A percentile compares a stretch with the other conserved stretches of the same genome.
These are phyloP conservation scores for Elysia chlorotica DNA, from an alignment of 1,140 invertebrate species.

Conservation along the genomic window DNA sequence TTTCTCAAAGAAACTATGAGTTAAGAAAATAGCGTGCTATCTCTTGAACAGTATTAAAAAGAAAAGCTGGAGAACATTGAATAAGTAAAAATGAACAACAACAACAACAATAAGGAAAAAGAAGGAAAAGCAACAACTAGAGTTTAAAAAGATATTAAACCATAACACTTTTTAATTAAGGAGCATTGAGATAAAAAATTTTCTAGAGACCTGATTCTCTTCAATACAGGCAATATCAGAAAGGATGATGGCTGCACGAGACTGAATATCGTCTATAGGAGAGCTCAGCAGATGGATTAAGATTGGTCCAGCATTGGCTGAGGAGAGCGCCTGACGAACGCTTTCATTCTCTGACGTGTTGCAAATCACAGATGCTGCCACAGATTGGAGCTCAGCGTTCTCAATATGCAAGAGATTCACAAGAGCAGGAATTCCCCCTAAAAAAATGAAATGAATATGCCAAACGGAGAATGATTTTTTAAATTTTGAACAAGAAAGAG, in stretches of 20 bases:
- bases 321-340: slow-evolving; percentile 45
- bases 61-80: neutral
- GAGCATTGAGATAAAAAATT: too few species aligned
- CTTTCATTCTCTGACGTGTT: slow-evolving; percentile 58
- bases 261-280: slow-evolving; percentile 57
- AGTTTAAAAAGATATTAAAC: too few species aligned
- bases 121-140: neutral
- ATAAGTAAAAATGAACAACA: neutral
- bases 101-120: too few species aligned
- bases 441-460: neutral
- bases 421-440: slow-evolving; percentile 54
- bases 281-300: slow-evolving; percentile 54
- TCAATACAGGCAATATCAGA: slow-evolving; percentile 57
- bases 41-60: too few species aligned
- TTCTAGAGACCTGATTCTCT: slow-evolving; percentile 44
- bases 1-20: too few species aligned
- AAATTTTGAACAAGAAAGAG: too few species aligned
- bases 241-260: slow-evolving; percentile 57
- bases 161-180: neutral
- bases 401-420: slow-evolving; percentile 49
- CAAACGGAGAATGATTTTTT: too few species aligned
- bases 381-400: slow-evolving; percentile 51
- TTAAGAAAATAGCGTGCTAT: too few species aligned
- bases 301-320: slow-evolving; percentile 44
- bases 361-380: slow-evolving; percentile 57